Conservation (phyloP, 2,888 invertebrate genomes). For the Drymonia ruficornis region DNA sequence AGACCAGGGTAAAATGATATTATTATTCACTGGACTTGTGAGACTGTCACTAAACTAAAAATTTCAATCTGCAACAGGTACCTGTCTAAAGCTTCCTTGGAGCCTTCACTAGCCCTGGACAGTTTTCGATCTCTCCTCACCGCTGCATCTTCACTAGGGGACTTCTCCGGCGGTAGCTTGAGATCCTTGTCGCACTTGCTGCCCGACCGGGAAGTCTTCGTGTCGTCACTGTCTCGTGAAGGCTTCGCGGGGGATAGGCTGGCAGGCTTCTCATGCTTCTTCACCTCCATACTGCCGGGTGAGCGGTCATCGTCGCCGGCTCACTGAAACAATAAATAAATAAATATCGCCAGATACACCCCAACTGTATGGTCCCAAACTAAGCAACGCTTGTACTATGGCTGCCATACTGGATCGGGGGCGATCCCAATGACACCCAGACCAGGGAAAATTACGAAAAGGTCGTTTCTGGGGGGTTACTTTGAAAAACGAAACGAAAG, state of each 20-base stretch:
- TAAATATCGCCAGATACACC: no score
- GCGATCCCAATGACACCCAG: no score
- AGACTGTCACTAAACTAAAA: no score
- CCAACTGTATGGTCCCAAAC: no score
- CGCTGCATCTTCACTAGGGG: constrained; percentile 62
- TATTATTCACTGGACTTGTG: no score
- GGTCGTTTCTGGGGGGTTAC: no score
- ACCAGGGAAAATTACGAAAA: no score
- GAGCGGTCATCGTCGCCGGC: constrained; percentile 60
- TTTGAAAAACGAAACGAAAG: no score
- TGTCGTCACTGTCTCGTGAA: constrained; percentile 63
- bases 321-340: constrained; percentile 50
- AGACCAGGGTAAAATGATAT: no score
- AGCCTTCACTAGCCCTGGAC: constrained; percentile 69
- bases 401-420: no score
- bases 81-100: constrained; percentile 77
- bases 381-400: no score
- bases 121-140: constrained; percentile 57
- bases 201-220: constrained; percentile 62
- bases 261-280: constrained; percentile 75
- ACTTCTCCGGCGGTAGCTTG: constrained; percentile 68
- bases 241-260: constrained; percentile 72
- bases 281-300: constrained; percentile 76
- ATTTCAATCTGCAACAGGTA: constrained; percentile 20
- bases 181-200: constrained; percentile 72